Evolutionary conservation across 1,140 invertebrate species (phyloP).

Genomic region (Drosophila virilis): DNA sequence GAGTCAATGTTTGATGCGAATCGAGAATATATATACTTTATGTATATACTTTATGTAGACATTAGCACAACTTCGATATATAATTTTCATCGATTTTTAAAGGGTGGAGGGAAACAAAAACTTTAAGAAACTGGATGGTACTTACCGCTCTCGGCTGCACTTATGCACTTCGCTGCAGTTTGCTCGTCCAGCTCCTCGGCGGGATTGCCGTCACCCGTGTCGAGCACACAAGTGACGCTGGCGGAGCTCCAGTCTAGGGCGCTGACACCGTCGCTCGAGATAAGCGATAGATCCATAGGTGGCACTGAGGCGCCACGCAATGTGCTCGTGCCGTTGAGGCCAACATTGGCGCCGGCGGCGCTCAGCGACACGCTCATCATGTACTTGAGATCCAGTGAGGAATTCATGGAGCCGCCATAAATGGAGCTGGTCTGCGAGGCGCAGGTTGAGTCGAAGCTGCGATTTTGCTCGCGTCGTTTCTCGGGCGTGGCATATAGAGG

Average conservation of each 20-base stretch:
- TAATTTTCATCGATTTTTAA: too few relatives aligned
- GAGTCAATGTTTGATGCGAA: too few relatives aligned
- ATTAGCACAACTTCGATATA: too few relatives aligned
- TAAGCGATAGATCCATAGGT: constrained; percentile 63
- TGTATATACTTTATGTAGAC: too few relatives aligned
- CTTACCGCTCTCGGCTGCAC: constrained; percentile 76
- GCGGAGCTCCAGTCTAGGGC: constrained; percentile 66
- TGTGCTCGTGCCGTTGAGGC: constrained; percentile 62
- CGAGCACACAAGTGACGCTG: constrained; percentile 64
- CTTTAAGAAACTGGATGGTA: too few relatives aligned
- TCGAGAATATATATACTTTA: too few relatives aligned
- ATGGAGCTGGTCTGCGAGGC: constrained; percentile 76
- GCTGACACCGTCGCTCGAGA: constrained; percentile 65
- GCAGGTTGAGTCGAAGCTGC: constrained; percentile 79
- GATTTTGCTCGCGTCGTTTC: constrained; percentile 72
- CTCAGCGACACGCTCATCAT: constrained; percentile 53
- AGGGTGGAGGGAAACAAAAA: too few relatives aligned
- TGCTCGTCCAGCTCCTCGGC: constrained; percentile 71
- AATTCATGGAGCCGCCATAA: constrained; percentile 74
- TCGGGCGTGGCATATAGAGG: constrained; percentile 79
- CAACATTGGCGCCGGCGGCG: constrained; percentile 32
- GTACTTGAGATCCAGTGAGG: constrained; percentile 74
- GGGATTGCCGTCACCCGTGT: constrained; percentile 59
- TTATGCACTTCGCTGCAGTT: constrained; percentile 75
- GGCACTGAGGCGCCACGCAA: constrained; percentile 68